A percentile compares a stretch with the other conserved stretches of the same genome.
phyloP scores from a whole-genome alignment of 2,113 vertebrate genomes.

The Acinonyx jubatus region DNA sequence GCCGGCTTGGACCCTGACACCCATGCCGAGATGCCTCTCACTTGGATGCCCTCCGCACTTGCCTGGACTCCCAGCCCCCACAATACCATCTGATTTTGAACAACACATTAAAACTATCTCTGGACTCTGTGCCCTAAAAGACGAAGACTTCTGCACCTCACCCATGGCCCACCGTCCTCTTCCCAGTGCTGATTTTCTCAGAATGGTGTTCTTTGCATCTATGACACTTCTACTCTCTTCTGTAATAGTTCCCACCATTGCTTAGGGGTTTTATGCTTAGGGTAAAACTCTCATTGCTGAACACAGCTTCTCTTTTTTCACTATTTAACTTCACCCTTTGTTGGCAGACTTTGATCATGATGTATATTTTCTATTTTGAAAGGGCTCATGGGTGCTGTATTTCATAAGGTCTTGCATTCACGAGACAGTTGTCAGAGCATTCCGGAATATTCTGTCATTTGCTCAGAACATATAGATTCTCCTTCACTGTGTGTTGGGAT shows the following conservation, averaged over 20 bases:
- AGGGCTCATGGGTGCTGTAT: background rate
- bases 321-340: background rate
- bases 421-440: background rate
- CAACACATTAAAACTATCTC: background rate
- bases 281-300: too few relatives aligned
- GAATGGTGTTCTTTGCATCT: background rate
- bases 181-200: accelerated
- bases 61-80: background rate
- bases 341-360: background rate
- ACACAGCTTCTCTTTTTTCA: background rate
- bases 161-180: background rate
- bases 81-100: background rate
- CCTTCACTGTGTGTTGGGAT: background rate
- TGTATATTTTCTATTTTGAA: background rate
- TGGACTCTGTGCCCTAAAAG: background rate
- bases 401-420: background rate
- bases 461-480: background rate
- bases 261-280: background rate
- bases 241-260: background rate
- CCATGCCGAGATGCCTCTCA: background rate
- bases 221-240: background rate
- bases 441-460: background rate
- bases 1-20: background rate
- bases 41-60: background rate
- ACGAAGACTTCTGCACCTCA: background rate